Conservation (phyloP, 2,797 vertebrate species). For the Pterois miles region DNA sequence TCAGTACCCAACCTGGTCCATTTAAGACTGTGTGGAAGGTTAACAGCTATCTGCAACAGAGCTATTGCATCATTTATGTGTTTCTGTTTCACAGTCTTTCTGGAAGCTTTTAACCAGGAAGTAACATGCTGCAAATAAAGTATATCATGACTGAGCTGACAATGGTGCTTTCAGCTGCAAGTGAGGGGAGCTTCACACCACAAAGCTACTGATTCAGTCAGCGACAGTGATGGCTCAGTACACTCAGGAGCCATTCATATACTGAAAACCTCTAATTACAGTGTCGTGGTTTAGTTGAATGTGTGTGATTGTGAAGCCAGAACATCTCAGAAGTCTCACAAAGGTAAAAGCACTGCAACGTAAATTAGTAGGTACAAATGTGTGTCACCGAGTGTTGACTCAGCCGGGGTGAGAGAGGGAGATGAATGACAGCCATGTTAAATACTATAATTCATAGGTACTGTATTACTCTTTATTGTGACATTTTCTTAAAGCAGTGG, state of each 20-base stretch:
- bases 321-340: slow-evolving; percentile 6
- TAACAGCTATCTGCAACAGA: neutral
- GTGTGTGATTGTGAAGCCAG: slow-evolving; percentile 1
- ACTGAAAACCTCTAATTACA: slow-evolving; percentile 4
- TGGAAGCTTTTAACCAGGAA: neutral
- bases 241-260: slow-evolving; percentile 14
- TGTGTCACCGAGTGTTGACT: slow-evolving; percentile 21
- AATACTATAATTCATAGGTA: slow-evolving; percentile 32
- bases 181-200: neutral
- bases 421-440: slow-evolving; percentile 27
- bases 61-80: neutral
- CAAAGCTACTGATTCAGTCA: neutral
- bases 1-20: neutral
- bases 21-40: too few relatives aligned
- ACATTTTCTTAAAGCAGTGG: slow-evolving; percentile 1
- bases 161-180: neutral
- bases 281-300: slow-evolving; percentile 6
- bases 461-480: slow-evolving; percentile 18
- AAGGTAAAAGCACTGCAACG: neutral
- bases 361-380: slow-evolving; percentile 19
- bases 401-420: neutral
- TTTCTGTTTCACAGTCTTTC: neutral
- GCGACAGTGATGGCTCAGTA: neutral
- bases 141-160: neutral
- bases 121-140: neutral